Percentiles rank a stretch among this genome's conserved stretches.
Conservation (phyloP, 2,113 vertebrate genomes). For the Ia io region DNA sequence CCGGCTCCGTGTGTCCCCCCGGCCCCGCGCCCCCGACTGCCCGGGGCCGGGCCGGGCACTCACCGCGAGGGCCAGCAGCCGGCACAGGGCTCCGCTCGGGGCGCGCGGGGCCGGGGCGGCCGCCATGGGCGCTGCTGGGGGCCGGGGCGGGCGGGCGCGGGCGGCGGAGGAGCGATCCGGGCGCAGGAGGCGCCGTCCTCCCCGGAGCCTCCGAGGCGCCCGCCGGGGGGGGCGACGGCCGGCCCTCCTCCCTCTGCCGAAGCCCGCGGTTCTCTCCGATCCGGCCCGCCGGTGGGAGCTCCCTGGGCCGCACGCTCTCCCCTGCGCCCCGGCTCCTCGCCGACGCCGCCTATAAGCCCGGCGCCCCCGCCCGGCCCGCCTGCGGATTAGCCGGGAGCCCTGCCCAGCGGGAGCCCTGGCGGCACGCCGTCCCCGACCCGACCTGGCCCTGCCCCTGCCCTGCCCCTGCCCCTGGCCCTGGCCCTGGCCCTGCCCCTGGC, state of each 20-base stretch:
- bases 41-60: not conserved
- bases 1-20: not conserved
- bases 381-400: slow-evolving; percentile 48
- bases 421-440: too few species aligned
- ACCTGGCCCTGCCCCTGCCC: too few species aligned
- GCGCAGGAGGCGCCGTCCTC: not conserved
- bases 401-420: slow-evolving; percentile 41
- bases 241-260: slow-evolving; percentile 18
- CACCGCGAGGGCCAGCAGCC: slow-evolving; percentile 63
- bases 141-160: not conserved
- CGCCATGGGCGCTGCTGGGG: slow-evolving; percentile 26
- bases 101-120: not conserved
- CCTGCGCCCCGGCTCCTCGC: not conserved
- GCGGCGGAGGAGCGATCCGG: not conserved
- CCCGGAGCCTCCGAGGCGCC: not conserved
- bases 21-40: not conserved
- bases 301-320: slow-evolving; percentile 28
- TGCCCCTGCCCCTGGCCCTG: too few species aligned
- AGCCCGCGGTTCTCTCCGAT: not conserved
- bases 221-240: too few species aligned
- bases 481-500: too few species aligned
- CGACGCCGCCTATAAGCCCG: slow-evolving; percentile 37
- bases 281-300: slow-evolving; percentile 35
- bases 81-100: not conserved
- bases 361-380: slow-evolving; percentile 9